phyloP scores from a whole-genome alignment of 2,888 invertebrate genomes.

The Cataglyphis altisquamis region DNA sequence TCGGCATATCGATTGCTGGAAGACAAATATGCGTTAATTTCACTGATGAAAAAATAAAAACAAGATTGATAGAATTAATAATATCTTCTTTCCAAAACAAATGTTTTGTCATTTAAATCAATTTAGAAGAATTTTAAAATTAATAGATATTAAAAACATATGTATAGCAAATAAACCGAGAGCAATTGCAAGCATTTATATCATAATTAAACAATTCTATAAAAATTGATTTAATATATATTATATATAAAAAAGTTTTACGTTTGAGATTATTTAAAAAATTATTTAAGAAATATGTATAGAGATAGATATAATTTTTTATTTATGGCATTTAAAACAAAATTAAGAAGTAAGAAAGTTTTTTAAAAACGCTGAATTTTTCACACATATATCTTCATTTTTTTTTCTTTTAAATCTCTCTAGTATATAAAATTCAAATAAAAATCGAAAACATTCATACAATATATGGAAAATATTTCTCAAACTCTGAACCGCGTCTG shows the following conservation, averaged over 20 bases:
- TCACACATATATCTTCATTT: not conserved
- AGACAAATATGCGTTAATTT: not conserved
- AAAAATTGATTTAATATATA: not conserved
- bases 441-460: not conserved
- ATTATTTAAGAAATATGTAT: not conserved
- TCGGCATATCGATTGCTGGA: constrained; percentile 82
- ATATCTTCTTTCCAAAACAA: not conserved
- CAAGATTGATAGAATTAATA: not conserved
- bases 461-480: not conserved
- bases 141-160: not conserved
- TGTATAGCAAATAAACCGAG: not conserved
- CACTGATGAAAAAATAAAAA: not conserved
- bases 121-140: not conserved
- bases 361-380: not conserved
- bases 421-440: not conserved
- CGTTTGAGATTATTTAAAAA: not conserved
- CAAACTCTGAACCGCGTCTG: not conserved
- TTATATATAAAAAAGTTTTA: not conserved
- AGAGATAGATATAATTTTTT: not conserved
- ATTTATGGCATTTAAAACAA: not conserved
- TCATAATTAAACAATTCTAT: not conserved
- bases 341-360: not conserved
- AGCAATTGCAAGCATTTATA: not conserved
- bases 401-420: not conserved
- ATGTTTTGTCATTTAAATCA: not conserved